Conservation (phyloP, 1,140 invertebrate genomes). For the Cotesia vestalis region DNA sequence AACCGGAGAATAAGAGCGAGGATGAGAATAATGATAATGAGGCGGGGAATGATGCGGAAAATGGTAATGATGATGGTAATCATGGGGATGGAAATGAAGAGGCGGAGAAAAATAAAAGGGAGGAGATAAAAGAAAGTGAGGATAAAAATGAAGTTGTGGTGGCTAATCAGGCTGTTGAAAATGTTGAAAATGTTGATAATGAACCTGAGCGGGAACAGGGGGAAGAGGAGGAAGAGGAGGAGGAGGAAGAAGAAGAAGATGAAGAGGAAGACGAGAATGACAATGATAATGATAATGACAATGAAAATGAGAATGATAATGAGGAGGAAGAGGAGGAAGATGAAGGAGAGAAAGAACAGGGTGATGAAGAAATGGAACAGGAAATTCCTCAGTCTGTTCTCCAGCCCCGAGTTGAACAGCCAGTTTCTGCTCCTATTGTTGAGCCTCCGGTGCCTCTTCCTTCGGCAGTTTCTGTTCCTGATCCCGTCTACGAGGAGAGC, state of each 20-base stretch:
- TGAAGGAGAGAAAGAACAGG: too few species aligned
- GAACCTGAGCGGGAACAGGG: background rate
- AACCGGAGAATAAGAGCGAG: constrained; percentile 62
- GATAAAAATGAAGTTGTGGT: background rate
- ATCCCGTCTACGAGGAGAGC: background rate
- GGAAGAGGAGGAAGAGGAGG: constrained; percentile 24
- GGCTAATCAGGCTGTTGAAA: too few species aligned
- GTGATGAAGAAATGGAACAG: too few species aligned
- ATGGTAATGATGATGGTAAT: background rate
- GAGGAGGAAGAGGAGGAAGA: too few species aligned
- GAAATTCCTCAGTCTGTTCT: too few species aligned
- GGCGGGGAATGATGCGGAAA: constrained; percentile 48
- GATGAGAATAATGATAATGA: constrained; percentile 57
- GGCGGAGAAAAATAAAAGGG: constrained; percentile 39
- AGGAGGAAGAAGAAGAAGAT: constrained; percentile 30
- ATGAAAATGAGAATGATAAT: too few species aligned
- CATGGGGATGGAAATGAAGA: background rate
- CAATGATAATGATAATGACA: too few species aligned
- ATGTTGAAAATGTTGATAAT: too few species aligned
- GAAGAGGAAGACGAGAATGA: constrained; percentile 9
- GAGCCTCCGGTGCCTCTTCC: background rate
- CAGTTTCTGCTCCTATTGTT: background rate
- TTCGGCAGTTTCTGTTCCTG: background rate
- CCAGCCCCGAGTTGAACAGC: background rate
- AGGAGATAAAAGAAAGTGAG: constrained; percentile 38